Evolutionary conservation across 1,140 invertebrate genomes (phyloP).

Genomic region (Trialeurodes vaporariorum): DNA sequence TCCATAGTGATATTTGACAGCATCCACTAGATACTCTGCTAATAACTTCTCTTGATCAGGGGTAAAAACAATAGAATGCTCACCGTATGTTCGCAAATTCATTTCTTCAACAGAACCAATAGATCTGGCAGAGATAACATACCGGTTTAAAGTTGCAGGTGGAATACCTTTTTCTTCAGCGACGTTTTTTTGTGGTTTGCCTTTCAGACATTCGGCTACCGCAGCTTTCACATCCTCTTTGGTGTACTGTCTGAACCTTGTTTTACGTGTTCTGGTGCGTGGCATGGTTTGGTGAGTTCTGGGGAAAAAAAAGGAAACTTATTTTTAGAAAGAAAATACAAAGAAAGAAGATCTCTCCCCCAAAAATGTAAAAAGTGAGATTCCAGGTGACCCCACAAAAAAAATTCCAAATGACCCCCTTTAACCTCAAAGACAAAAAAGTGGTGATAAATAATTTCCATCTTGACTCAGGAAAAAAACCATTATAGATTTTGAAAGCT

Average conservation of each 20-base stretch:
- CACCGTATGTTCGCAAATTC: neutral
- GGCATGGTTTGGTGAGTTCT: neutral
- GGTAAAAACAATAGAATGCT: neutral
- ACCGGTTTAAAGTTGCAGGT: neutral
- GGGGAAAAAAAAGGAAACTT: neutral
- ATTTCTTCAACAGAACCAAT: too few species aligned
- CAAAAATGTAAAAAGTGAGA: too few species aligned
- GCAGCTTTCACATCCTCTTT: neutral
- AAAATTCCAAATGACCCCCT: neutral
- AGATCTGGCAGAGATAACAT: neutral
- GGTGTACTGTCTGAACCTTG: neutral
- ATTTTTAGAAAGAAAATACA: too few species aligned
- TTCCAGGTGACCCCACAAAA: too few species aligned
- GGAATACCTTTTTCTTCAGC: neutral
- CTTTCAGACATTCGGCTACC: neutral
- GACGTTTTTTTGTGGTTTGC: neutral
- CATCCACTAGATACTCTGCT: neutral
- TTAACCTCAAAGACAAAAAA: neutral
- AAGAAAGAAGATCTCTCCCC: too few species aligned
- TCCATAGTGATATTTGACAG: neutral
- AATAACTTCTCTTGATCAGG: neutral
- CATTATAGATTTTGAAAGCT: too few species aligned
- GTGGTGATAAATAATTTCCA: neutral
- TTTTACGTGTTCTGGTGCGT: neutral
- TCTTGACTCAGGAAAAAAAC: neutral